Evolutionary conservation across 1,140 invertebrate genomes (phyloP).

Genomic region (Dysdera silvatica): DNA sequence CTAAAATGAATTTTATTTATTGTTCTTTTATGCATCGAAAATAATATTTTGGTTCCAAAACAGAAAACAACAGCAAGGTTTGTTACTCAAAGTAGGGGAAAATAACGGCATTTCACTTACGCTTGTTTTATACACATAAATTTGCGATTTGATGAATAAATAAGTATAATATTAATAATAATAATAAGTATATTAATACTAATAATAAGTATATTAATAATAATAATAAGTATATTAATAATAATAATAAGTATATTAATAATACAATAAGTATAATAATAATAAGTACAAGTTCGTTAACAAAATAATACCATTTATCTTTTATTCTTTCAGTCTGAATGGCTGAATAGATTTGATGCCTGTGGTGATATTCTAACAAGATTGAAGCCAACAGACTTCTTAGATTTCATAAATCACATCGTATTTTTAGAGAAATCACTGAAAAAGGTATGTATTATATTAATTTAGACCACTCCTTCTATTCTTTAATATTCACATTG

Average conservation of each 20-base stretch:
- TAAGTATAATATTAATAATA: no score
- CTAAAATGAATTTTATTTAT: no score
- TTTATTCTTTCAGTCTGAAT: conserved; percentile 33
- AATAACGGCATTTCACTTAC: no score
- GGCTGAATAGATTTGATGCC: conserved; percentile 44
- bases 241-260: neutral
- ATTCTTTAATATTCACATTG: neutral
- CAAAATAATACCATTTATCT: neutral
- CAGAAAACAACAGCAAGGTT: no score
- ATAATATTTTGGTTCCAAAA: no score
- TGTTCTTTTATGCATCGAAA: no score
- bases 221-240: neutral
- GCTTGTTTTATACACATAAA: no score
- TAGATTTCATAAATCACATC: conserved; percentile 7
- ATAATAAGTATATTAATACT: no score
- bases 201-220: neutral
- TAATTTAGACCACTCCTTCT: neutral
- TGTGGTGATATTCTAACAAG: conserved; percentile 40
- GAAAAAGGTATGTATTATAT: conserved; percentile 16
- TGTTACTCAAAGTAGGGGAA: no score
- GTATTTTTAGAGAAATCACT: conserved; percentile 18
- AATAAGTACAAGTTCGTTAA: neutral
- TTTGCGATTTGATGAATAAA: no score
- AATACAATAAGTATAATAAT: neutral
- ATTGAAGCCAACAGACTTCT: conserved; percentile 2